Evolutionary conservation across 2,113 vertebrate species (phyloP).

Genomic region (Pygoscelis antarcticus): DNA sequence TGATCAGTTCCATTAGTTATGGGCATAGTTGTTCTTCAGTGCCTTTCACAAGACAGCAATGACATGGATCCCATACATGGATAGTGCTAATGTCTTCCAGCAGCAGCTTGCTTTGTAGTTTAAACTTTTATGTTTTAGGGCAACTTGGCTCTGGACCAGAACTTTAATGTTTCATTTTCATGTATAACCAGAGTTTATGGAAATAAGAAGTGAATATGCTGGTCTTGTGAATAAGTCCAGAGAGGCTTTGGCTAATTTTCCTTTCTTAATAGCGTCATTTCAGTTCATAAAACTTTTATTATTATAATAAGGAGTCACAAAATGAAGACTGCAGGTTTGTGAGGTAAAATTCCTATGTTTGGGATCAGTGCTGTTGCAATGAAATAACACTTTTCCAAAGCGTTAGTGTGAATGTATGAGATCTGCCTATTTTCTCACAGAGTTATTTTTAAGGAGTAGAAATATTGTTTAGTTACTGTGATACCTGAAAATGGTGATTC

Average conservation of each 20-base stretch:
- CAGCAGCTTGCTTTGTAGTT: slow-evolving; percentile 5
- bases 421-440: not conserved
- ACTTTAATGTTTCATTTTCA: slow-evolving; percentile 29
- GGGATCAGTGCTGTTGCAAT: not conserved
- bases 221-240: not conserved
- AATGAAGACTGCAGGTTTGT: slow-evolving; percentile 13
- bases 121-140: not conserved
- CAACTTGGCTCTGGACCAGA: slow-evolving; percentile 17
- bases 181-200: slow-evolving; percentile 19
- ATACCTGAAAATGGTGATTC: not conserved
- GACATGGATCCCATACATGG: not conserved
- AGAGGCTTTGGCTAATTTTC: slow-evolving; percentile 34
- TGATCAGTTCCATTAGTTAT: not conserved
- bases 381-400: not conserved
- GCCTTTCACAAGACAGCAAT: not conserved
- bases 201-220: slow-evolving; percentile 18
- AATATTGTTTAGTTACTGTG: not conserved
- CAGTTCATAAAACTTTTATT: slow-evolving; percentile 42
- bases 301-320: not conserved
- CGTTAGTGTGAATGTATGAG: not conserved
- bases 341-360: not conserved
- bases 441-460: not conserved
- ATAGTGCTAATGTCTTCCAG: not conserved
- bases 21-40: not conserved
- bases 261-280: slow-evolving; percentile 26